phyloP scores from a whole-genome alignment of 1,140 invertebrate genomes.

The Neodiprion pinetum region DNA sequence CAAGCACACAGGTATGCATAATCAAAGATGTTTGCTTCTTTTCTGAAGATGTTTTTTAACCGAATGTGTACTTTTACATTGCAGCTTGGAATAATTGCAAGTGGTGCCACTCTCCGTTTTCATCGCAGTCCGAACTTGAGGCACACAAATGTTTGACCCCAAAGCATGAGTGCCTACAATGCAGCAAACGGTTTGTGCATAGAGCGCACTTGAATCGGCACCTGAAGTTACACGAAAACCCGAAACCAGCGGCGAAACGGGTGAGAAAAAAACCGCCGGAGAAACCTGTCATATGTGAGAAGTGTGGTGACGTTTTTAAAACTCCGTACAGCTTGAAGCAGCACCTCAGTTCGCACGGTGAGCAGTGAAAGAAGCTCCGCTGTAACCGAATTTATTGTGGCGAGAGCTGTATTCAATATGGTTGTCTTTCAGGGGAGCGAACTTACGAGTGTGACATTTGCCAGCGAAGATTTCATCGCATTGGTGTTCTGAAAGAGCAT shows the following conservation, averaged over 20 bases:
- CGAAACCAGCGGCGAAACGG: constrained; percentile 19
- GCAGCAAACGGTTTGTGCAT: constrained; percentile 31
- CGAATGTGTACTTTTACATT: constrained; percentile 4
- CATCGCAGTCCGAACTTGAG: constrained; percentile 24
- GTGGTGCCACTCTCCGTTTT: constrained; percentile 29
- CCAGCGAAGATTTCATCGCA: constrained; percentile 60
- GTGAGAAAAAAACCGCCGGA: constrained; percentile 20
- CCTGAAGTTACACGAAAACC: constrained; percentile 25
- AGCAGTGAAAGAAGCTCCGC: neutral
- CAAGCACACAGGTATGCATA: constrained; percentile 25
- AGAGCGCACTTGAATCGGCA: constrained; percentile 29
- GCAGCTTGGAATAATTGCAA: constrained; percentile 26
- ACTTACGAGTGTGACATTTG: constrained; percentile 58
- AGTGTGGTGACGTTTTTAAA: constrained; percentile 46
- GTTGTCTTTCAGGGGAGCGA: constrained; percentile 53
- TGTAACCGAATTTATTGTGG: neutral
- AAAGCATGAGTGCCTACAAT: constrained; percentile 29
- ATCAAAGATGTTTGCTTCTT: neutral
- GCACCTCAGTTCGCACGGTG: constrained; percentile 41
- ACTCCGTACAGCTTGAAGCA: constrained; percentile 45
- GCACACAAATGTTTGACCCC: constrained; percentile 32
- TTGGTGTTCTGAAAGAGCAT: constrained; percentile 59
- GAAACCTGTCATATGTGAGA: constrained; percentile 40
- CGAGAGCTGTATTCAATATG: constrained; percentile 9
- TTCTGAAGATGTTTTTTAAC: neutral